Evolutionary conservation across 2,888 invertebrate genomes (phyloP), one percentile per base, ranked within the genome.

Genomic region (Eupithecia subumbrata): DNA sequence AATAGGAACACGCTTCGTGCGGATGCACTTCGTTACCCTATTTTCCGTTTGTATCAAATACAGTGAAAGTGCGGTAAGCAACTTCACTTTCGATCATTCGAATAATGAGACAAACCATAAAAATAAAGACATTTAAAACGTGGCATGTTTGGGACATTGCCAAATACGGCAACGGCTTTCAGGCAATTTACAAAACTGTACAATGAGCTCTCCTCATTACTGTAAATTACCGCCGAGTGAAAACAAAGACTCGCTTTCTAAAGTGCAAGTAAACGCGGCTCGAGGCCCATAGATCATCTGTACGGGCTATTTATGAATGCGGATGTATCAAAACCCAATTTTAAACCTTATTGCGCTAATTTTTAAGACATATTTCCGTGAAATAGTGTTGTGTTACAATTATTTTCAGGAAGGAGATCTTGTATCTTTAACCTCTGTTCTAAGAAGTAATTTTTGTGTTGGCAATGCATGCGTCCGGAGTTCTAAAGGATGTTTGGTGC

Each of bases 231-330:
- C 80, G 88, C 85, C 82, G 83, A 92, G 92, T 92, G 92, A 93
- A 93, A 93, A 93, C 92, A 93, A 94, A 92, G 91, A 90, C 83
- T 91, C 88, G 82, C 93, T 94, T 93, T 93, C 94, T 91, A 93
- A 89, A 90, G 88, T 89, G 89, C 88, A 89, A 87, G 90, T 88
- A 87, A 89, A 89, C 85, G 84, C 80, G 86, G 81, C 77, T 82
- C 81, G 82, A 80, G 84, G 82, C 85, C 83, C 85, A 88, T 90
- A 88, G 89, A 90, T 89, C 87, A 89, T 89, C 88, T 83, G 81
- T 80, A 76, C 82, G 85, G 83, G 84, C 83, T 85, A 86, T 86
- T 87, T 86, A 87, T 83, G 87, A 88, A 89, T 87, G 89, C 89
- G 90, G 91, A 92, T 88, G 87, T 90, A 37, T 37, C 18, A 67